Conservation (phyloP, 2,113 vertebrate species). For the Rhabdomys dilectus region DNA sequence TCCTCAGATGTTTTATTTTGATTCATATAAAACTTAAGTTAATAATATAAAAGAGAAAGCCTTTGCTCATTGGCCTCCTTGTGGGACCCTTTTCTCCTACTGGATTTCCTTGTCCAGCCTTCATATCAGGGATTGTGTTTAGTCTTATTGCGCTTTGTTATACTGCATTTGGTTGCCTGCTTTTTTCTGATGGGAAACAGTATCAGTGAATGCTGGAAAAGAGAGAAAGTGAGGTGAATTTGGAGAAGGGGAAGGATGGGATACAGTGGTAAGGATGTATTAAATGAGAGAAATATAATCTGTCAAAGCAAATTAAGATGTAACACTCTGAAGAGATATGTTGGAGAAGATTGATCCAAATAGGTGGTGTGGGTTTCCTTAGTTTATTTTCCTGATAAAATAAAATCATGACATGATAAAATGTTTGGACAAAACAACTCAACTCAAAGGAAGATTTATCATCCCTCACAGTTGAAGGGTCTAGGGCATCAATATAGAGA, state of each 20-base stretch:
- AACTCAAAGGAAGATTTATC: background rate
- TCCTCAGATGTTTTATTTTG: too few species aligned
- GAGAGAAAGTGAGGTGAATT: background rate
- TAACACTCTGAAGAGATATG: background rate
- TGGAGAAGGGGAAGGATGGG: background rate
- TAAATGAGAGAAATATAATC: background rate
- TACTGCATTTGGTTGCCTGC: background rate
- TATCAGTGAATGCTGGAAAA: background rate
- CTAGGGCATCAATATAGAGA: background rate
- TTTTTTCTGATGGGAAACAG: background rate
- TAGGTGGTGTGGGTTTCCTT: background rate
- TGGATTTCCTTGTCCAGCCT: background rate
- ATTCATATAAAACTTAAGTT: background rate
- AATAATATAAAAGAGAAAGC: slow-evolving; percentile 55
- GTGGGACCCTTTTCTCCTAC: background rate
- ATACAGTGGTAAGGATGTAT: background rate
- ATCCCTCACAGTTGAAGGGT: background rate
- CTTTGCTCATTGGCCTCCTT: background rate
- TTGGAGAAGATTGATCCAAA: background rate
- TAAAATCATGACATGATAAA: too few species aligned
- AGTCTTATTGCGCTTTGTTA: background rate
- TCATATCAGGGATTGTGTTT: background rate
- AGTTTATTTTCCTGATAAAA: background rate
- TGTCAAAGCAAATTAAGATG: background rate
- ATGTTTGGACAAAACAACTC: background rate